phyloP scores from a whole-genome alignment of 2,888 invertebrate species.

The Alcis repandata region DNA sequence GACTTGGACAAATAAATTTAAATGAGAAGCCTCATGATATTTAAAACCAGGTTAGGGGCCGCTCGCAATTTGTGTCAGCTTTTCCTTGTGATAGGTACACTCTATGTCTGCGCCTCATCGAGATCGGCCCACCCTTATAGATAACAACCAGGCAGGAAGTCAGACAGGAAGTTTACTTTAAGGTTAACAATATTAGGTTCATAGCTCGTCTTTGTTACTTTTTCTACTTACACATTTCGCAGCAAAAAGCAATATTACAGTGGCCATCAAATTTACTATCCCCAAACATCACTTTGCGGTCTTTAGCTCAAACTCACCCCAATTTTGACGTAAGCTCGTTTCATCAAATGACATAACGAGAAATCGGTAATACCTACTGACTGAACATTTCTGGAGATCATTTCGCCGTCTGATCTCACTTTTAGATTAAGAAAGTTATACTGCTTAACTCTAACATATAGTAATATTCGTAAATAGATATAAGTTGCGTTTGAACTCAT shows the following conservation, averaged over 20 bases:
- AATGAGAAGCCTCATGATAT: background rate
- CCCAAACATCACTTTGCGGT: background rate
- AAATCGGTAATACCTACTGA: background rate
- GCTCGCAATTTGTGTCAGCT: background rate
- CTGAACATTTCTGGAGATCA: conserved; percentile 3
- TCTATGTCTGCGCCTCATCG: no score
- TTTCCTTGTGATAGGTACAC: no score
- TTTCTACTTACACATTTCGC: no score
- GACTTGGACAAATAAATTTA: no score
- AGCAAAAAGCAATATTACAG: background rate
- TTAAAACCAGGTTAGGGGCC: background rate
- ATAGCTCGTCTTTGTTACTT: no score
- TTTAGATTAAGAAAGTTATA: conserved; percentile 2
- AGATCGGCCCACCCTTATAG: no score
- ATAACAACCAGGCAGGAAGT: no score
- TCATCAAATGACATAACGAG: background rate
- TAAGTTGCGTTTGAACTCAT: background rate
- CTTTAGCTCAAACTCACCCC: background rate
- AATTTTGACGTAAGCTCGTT: background rate
- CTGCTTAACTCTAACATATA: background rate
- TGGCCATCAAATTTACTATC: background rate
- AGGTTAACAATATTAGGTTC: no score
- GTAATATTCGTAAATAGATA: background rate
- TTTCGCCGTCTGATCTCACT: background rate
- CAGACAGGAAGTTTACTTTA: no score